Evolutionary conservation across 2,797 vertebrate species (phyloP), one percentile per base, ranked within the genome.

Genomic region (Tachyglossus aculeatus): DNA sequence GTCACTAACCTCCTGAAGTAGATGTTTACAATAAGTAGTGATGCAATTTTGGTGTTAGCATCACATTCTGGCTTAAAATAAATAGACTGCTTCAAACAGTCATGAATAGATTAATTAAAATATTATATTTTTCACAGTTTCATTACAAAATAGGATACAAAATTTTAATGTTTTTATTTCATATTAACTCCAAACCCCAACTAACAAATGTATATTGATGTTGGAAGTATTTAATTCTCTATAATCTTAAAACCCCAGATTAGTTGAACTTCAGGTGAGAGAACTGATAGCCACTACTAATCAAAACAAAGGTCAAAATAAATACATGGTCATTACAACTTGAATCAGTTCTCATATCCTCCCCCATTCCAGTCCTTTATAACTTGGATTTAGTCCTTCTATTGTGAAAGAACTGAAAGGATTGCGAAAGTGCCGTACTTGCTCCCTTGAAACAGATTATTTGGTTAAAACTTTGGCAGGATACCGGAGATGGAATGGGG

Each of bases 261-360:
- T 53, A 57, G 54, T 58, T 51, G n/a, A 33, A 47, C 11, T 25
- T 12, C 37, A 32, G 29, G 27, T 29, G 31, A 36, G 41, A 59
- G 64, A 33, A 33, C 18, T 63, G 37, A 61, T 36, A 54, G 9
- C 32, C 39, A 8, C 5, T 53, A 31, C 27, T 54, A n/a, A 51
- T 72, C 63, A 78, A 64, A 78, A 55, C 21, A n/a, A 33, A 75
- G 9, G 9, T 59, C 58, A 77, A 75, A 79, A 74, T 79, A 77
- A 84, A 67, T 74, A 56, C 6, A 24, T 3, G 56, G 16, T 22
- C 52, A 27, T 66, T 67, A 45, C 56, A 77, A 69, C 67, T 36
- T n/a, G 70, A 39, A 55, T 3, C 0, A 0, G 2, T 68, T 74
- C 66, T 73, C 36, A 41, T 25, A 61, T 40, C 66, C 16, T 31